Evolutionary conservation across 2,113 vertebrate species (phyloP).

Genomic region (pig (Sus scrofa)): T2T-Sscrofa CM000812.6:125886501-125887000

Average conservation of each 20-base stretch:
- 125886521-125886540: not conserved
- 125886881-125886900: slow-evolving; percentile 49
- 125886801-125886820: slow-evolving; percentile 29
- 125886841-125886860: slow-evolving; percentile 41
- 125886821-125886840: not conserved
- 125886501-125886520: slow-evolving; percentile 48
- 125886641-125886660: not conserved
- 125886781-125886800: slow-evolving; percentile 26
- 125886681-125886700: not conserved
- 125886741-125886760: not conserved
- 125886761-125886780: not conserved
- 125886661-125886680: not conserved
- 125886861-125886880: slow-evolving; percentile 42
- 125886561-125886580: not conserved
- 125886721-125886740: not conserved
- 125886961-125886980: not conserved
- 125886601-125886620: slow-evolving; percentile 23
- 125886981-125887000: slow-evolving; percentile 19
- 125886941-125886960: not conserved
- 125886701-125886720: not conserved
- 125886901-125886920: slow-evolving; percentile 44
- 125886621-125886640: not conserved
- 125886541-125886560: slow-evolving; percentile 13
- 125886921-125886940: slow-evolving; percentile 24
- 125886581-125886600: not conserved